Evolutionary conservation across 2,113 vertebrate species (phyloP).

Genomic region (Eidolon helvum): DNA sequence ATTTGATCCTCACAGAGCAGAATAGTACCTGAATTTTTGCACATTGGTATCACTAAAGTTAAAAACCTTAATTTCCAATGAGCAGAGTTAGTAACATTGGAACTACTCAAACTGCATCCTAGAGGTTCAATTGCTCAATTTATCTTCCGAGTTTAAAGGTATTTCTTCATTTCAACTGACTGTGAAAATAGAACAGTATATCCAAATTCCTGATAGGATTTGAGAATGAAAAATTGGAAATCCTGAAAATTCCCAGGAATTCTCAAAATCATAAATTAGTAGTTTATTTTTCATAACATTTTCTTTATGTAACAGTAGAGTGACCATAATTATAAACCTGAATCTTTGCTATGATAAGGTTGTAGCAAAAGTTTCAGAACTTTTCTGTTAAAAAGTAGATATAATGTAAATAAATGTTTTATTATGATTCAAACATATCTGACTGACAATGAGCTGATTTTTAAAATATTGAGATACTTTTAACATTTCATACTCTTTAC

Average conservation of each 20-base stretch:
- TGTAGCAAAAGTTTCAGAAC: neutral
- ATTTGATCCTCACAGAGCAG: neutral
- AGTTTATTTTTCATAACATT: neutral
- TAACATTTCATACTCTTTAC: neutral
- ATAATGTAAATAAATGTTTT: neutral
- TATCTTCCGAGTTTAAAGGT: neutral
- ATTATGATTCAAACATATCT: slow-evolving; percentile 26
- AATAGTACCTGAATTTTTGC: neutral
- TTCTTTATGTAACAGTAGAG: neutral
- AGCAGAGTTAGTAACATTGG: neutral
- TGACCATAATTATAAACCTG: neutral
- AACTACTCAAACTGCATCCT: neutral
- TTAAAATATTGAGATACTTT: neutral
- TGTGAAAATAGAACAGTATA: neutral
- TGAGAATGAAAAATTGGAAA: slow-evolving; percentile 4
- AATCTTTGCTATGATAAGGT: neutral
- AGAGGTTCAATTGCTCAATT: neutral
- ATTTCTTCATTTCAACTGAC: neutral
- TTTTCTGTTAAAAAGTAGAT: neutral
- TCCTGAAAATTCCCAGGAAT: neutral
- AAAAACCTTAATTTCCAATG: neutral
- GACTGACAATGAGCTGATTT: neutral
- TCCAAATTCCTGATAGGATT: neutral
- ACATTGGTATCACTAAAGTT: neutral
- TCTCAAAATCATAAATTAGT: neutral